Evolutionary conservation across 2,797 vertebrate species (phyloP), one percentile per base, ranked within the genome.

Genomic region (Garrulus glandarius): DNA sequence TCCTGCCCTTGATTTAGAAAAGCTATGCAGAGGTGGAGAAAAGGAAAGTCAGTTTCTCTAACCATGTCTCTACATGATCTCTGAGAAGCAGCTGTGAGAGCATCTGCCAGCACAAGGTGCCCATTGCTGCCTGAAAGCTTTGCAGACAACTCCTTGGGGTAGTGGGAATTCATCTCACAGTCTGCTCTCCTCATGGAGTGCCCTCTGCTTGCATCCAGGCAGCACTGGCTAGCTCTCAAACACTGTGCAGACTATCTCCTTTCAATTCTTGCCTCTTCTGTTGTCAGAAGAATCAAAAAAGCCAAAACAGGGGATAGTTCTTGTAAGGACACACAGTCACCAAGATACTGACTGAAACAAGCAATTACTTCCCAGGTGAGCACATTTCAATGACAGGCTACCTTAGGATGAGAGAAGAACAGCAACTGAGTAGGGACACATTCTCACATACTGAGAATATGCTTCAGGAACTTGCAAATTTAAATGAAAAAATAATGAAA

Each of bases 401-500:
- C 68, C 70, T 82, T 50, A 80, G 32, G 61, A 72, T 44, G 67
- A 81, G 26, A 84, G 13, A 85, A 30, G 29, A 65, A 57, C 15
- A 44, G 44, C 60, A 71, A 9, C 1, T 3, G 32, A 57, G 18
- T n/a, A 30, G 29, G 26, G 9, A 34, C 46, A 47, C 46, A 47
- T 14, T 47, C 44, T 47, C 46, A 47, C 23, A 24, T 24, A 5
- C 22, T 47, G 46, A 69, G 12, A 69, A n/a, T 53, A 63, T 36
- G 50, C 37, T 87, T 90, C 55, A 81, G 55, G 59, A 86, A 71
- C 32, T 37, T 87, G 88, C 41, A 96, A n/a, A 67, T 63, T 55
- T 71, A n/a, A 52, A 27, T 56, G n/a, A 74, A 86, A 94, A 78
- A 34, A 61, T 74, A 60, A 88, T 52, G 63, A 92, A 97, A 95